Conservation (phyloP, 2,888 invertebrate species). For the Lysandra bellargus region DNA sequence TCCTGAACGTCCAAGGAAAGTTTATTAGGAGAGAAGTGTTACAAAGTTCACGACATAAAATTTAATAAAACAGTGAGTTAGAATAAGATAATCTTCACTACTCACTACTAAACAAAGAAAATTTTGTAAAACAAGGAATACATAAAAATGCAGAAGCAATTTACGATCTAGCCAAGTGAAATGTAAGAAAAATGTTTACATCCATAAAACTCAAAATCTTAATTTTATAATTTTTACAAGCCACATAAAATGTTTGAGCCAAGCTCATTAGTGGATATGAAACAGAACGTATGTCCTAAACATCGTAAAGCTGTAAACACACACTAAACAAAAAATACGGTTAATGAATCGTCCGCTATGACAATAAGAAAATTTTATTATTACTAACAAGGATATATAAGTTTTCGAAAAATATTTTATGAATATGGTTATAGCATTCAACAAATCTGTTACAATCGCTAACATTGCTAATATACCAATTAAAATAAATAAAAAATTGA, state of each 20-base stretch:
- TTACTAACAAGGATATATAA: too few species aligned
- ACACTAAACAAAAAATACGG: not conserved
- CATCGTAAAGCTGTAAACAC: not conserved
- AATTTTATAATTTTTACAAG: constrained; percentile 15
- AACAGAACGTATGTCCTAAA: constrained; percentile 9
- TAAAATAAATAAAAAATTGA: not conserved
- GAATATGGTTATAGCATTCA: too few species aligned
- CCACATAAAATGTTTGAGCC: constrained; percentile 13
- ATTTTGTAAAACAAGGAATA: not conserved
- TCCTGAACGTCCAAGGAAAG: too few species aligned
- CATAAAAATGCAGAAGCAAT: not conserved
- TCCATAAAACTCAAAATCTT: constrained; percentile 17
- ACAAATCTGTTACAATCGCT: too few species aligned
- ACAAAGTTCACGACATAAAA: too few species aligned
- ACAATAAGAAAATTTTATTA: too few species aligned
- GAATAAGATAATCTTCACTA: not conserved
- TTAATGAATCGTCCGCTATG: not conserved
- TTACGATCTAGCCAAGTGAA: not conserved
- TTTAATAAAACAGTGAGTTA: too few species aligned
- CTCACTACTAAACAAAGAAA: not conserved
- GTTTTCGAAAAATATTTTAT: too few species aligned
- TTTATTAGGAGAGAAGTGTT: too few species aligned
- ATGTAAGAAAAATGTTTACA: constrained; percentile 10
- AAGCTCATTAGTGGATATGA: constrained; percentile 31
- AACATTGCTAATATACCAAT: not conserved